These are phyloP conservation scores for Sylvilagus bachmani DNA, from an alignment of 2,113 vertebrate genomes.

Conservation along the genomic window DNA sequence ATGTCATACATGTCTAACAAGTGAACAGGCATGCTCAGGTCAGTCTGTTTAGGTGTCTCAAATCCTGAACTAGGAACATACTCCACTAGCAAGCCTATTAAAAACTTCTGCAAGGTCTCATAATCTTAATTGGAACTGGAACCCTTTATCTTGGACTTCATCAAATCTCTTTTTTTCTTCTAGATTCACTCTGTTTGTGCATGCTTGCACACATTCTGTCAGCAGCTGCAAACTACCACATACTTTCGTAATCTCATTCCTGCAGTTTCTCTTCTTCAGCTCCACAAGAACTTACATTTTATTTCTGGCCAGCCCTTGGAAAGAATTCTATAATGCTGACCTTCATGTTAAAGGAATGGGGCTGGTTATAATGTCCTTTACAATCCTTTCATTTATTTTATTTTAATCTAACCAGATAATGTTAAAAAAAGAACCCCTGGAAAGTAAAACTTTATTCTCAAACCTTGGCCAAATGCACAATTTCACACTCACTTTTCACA, in stretches of 20 bases:
- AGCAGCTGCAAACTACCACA: neutral
- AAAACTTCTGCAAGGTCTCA: neutral
- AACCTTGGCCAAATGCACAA: slow-evolving; percentile 14
- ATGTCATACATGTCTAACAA: slow-evolving; percentile 37
- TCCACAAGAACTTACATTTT: slow-evolving; percentile 54
- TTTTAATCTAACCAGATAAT: neutral
- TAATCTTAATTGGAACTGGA: slow-evolving; percentile 49
- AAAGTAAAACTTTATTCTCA: slow-evolving; percentile 39
- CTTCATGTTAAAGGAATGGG: slow-evolving; percentile 12
- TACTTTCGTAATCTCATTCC: slow-evolving; percentile 19
- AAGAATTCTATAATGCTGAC: neutral
- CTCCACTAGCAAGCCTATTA: slow-evolving; percentile 1
- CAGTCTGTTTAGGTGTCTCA: slow-evolving; percentile 50
- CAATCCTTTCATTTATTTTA: slow-evolving; percentile 2
- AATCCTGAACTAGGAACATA: slow-evolving; percentile 11
- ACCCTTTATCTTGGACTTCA: slow-evolving; percentile 46
- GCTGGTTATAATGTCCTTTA: neutral
- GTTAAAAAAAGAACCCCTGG: neutral
- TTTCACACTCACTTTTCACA: slow-evolving; percentile 37
- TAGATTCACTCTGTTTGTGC: neutral
- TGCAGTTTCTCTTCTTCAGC: slow-evolving; percentile 18
- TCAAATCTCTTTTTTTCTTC: neutral
- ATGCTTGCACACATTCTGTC: neutral
- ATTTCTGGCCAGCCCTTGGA: slow-evolving; percentile 16
- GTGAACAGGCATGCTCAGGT: slow-evolving; percentile 3